Evolutionary conservation across 2,888 invertebrate species (phyloP), one percentile per base, ranked within the genome.

Genomic region (Antheraea assamensis): DNA sequence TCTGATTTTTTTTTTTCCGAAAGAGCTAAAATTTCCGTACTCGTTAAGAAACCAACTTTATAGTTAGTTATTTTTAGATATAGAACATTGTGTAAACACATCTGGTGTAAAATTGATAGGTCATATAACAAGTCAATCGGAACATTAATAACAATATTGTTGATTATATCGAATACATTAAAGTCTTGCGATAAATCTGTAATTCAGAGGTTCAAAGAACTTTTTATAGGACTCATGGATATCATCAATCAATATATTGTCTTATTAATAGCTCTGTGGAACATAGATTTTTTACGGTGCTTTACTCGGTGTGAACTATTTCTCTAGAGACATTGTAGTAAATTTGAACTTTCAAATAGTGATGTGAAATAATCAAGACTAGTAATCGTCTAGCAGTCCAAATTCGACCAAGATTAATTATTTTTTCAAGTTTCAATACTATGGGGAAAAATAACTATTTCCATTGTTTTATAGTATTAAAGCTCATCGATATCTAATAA

Each of bases 241-340:
- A 83, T 83, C 27, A 84, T 90, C 90, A 90, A 88, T 88, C 88
- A 88, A 83, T 89, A 82, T 85, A 86, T 86, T 90, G 88, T 78
- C 82, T 82, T 83, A 87, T 85, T 88, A 86, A 89, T 82, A 79
- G 83, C 85, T 80, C 79, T 77, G 77, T 81, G 78, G 82, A 89
- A 87, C 83, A 85, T 84, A 87, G 82, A 81, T 78, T 82, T 78
- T 75, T 75, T 8, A 19, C 21, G 27, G 61, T 24, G 27, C 27
- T 61, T 27, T 19, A 7, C 55, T 55, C n/a, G 55, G 55, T 55
- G n/a, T 55, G 55, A 55, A 55, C 55, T 55, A 55, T 55, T 55
- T 55, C 55, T 55, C 7, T 55, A 21, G 8, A 21, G 27, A 61
- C 24, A 27, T 61, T 42, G 1, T 27, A 27, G 58, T 24, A 61